These are phyloP conservation scores for Glaucopsyche alexis DNA, from an alignment of 2,888 invertebrate species.

Conservation along the genomic window DNA sequence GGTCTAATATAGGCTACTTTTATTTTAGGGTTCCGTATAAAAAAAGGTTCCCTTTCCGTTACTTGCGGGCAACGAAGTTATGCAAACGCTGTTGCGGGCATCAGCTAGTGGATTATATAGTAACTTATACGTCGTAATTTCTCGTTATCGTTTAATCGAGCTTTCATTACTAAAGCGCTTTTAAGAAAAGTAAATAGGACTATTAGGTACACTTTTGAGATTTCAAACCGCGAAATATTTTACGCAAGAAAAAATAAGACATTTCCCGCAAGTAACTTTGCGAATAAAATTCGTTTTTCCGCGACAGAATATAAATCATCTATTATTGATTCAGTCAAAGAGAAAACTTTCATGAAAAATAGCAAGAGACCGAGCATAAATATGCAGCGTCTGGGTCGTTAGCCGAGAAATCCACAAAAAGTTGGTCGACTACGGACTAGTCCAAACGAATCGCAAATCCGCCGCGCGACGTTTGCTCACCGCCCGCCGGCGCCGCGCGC, in stretches of 20 bases:
- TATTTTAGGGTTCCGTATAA: too few relatives aligned
- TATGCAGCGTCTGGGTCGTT: slow-evolving; percentile 66
- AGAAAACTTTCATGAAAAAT: slow-evolving; percentile 32
- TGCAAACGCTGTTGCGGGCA: too few relatives aligned
- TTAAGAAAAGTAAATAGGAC: background rate
- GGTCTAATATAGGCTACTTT: too few relatives aligned
- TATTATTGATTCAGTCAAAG: slow-evolving; percentile 28
- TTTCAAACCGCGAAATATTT: background rate
- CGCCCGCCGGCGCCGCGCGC: slow-evolving; percentile 51
- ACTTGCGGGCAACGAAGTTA: too few relatives aligned
- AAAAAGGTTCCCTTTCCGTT: too few relatives aligned
- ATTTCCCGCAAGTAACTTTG: background rate
- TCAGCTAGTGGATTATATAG: too few relatives aligned
- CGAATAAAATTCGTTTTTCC: slow-evolving; percentile 1
- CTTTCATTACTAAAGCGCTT: background rate
- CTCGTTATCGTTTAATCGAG: background rate
- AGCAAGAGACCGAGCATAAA: slow-evolving; percentile 58
- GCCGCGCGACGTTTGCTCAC: slow-evolving; percentile 47
- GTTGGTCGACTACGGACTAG: slow-evolving; percentile 57
- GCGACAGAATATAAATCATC: slow-evolving; percentile 26
- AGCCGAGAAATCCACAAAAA: slow-evolving; percentile 68
- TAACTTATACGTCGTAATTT: slow-evolving; percentile 29
- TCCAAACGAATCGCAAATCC: slow-evolving; percentile 52
- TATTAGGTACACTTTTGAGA: background rate
- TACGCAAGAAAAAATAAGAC: background rate